Base-by-base conservation (phyloP, 2,888 invertebrate species). In the Aphodius sticticus region DNA sequence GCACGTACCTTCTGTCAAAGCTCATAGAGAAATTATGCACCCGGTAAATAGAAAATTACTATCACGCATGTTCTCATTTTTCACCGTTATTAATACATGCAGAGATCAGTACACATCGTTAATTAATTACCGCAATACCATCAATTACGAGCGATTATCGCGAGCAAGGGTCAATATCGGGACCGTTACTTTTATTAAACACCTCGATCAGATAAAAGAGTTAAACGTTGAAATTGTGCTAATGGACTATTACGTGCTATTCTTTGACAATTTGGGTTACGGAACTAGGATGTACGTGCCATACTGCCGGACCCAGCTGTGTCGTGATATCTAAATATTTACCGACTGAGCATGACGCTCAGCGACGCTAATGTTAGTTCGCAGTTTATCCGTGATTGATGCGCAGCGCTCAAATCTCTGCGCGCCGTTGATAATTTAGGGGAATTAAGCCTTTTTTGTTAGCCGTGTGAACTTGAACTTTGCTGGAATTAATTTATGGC, bases 211-310 rank as follows among this genome's bases (percentile, higher is more conserved):
- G 53, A 53, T 53, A 53, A 53, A 53, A 53, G 53, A 53, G 53
- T 53, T 53, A 53, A 12, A 53, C 6, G 6, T 53, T 16, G 37
- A 16, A 76, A 37, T 76, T 37, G 38, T 16, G 38, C 76, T 76
- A 76, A 76, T 76, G 53, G 35, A 76, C 16, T 37, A 76, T 76
- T 38, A 76, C 53, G 38, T 38, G 38, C 16, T 53, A 53, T 53
- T 53, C 53, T 53, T 76, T 76, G 15, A 37, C 53, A 37, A 76
- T 76, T 76, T 76, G 38, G 76, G 76, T 76, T 76, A 76, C 16
- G 38, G 38, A 76, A 76, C 14, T 53, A 76, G 76, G 76, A 76
- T 76, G 53, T 76, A 76, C 76, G 76, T 76, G 76, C 16, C 37
- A 15, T 53, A 53, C 53, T 53, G 53, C 12, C 12, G 53, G 53